phyloP scores from a whole-genome alignment of 2,888 invertebrate species.

The Drosophila phalerata region DNA sequence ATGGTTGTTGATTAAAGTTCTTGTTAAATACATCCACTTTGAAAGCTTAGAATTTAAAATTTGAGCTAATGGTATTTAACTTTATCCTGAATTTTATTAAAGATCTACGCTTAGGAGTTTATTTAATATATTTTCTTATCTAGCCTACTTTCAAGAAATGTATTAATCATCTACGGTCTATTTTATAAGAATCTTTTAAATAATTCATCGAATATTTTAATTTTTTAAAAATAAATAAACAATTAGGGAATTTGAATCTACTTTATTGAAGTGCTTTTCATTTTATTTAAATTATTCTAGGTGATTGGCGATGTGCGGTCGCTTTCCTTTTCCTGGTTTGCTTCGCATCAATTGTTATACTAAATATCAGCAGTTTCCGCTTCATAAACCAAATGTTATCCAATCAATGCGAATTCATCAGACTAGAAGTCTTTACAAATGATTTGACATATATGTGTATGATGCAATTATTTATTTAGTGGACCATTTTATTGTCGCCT shows the following conservation, averaged over 20 bases:
- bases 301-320: neutral
- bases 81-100: too few relatives aligned
- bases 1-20: constrained; percentile 4
- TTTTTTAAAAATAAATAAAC: neutral
- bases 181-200: too few relatives aligned
- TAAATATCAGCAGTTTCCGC: constrained; percentile 38
- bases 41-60: neutral
- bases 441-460: constrained; percentile 24
- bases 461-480: constrained; percentile 58
- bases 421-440: constrained; percentile 25
- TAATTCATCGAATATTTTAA: neutral
- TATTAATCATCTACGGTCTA: too few relatives aligned
- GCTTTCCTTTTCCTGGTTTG: neutral
- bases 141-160: too few relatives aligned
- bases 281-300: neutral
- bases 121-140: too few relatives aligned
- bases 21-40: neutral
- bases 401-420: constrained; percentile 33
- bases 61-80: too few relatives aligned
- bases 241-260: neutral
- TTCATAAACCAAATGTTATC: constrained; percentile 27
- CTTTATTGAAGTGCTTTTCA: neutral
- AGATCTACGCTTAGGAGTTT: too few relatives aligned
- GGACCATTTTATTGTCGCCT: constrained; percentile 63
- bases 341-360: neutral